phyloP scores from a whole-genome alignment of 2,113 vertebrate species.

The Rhadina sibilatrix region DNA sequence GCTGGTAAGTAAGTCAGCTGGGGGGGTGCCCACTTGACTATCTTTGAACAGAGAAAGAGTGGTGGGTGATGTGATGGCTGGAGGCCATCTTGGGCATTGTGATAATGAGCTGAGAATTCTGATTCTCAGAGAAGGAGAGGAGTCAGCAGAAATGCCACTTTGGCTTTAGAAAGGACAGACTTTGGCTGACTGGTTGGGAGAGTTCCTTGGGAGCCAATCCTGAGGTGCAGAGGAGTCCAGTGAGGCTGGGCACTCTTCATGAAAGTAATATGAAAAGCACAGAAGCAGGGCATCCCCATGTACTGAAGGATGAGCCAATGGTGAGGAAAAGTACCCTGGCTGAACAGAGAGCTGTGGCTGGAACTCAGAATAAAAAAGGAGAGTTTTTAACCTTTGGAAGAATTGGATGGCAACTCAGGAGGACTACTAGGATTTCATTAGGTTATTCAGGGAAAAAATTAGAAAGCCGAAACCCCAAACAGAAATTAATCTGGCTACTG shows the following conservation, averaged over 20 bases:
- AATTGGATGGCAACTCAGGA: background rate
- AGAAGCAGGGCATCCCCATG: rapidly evolving
- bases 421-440: background rate
- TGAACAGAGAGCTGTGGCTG: background rate
- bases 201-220: background rate
- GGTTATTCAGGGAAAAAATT: background rate
- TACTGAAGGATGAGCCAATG: background rate
- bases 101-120: background rate
- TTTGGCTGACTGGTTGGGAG: background rate
- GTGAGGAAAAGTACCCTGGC: background rate
- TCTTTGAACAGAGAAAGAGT: background rate
- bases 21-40: background rate
- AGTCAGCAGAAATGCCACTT: background rate
- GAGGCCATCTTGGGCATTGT: background rate
- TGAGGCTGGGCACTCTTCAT: background rate
- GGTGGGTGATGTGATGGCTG: background rate
- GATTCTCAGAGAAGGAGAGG: background rate
- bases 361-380: background rate
- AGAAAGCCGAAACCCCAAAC: background rate
- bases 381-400: background rate
- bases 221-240: background rate
- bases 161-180: background rate
- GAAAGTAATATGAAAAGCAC: background rate
- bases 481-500: background rate
- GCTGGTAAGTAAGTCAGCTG: background rate